phyloP scores from a whole-genome alignment of 2,797 vertebrate genomes.

The Spondyliosoma cantharus region DNA sequence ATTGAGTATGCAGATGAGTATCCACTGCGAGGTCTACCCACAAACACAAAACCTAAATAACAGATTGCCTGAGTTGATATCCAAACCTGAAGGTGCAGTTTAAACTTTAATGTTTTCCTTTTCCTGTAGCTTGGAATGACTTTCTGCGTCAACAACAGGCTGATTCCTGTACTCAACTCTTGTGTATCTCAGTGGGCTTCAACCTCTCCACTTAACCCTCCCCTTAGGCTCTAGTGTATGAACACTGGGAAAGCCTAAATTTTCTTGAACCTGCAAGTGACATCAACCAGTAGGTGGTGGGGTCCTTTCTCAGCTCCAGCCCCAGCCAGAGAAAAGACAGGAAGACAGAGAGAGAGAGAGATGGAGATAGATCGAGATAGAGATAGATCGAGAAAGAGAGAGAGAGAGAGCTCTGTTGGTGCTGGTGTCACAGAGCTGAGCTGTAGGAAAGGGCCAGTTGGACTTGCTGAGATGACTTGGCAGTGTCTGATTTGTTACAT shows the following conservation, averaged over 20 bases:
- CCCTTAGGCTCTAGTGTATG: conserved; percentile 40
- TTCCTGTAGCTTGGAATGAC: conserved; percentile 16
- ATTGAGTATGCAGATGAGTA: conserved; percentile 6
- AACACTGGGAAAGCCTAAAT: conserved; percentile 47
- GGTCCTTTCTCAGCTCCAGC: conserved; percentile 48
- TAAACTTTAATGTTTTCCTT: conserved; percentile 11
- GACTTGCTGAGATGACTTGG: conserved; percentile 69
- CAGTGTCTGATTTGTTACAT: conserved; percentile 69
- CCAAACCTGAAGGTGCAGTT: conserved; percentile 8
- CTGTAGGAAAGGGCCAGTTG: conserved; percentile 70
- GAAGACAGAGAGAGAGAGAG: neutral
- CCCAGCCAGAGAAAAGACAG: conserved; percentile 47
- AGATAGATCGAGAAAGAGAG: neutral
- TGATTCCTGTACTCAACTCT: conserved; percentile 39
- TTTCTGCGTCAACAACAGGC: conserved; percentile 30
- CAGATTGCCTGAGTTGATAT: neutral
- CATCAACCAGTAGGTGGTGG: conserved; percentile 42
- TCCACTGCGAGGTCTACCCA: neutral
- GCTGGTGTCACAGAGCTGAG: conserved; percentile 66
- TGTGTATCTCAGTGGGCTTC: conserved; percentile 36
- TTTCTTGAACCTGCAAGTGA: conserved; percentile 50
- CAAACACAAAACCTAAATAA: neutral
- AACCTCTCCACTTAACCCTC: conserved; percentile 66
- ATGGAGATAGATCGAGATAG: conserved; percentile 4
- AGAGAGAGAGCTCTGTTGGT: conserved; percentile 42